Conservation (phyloP, 2,888 invertebrate species). For the Petrolisthes cinctipes region DNA sequence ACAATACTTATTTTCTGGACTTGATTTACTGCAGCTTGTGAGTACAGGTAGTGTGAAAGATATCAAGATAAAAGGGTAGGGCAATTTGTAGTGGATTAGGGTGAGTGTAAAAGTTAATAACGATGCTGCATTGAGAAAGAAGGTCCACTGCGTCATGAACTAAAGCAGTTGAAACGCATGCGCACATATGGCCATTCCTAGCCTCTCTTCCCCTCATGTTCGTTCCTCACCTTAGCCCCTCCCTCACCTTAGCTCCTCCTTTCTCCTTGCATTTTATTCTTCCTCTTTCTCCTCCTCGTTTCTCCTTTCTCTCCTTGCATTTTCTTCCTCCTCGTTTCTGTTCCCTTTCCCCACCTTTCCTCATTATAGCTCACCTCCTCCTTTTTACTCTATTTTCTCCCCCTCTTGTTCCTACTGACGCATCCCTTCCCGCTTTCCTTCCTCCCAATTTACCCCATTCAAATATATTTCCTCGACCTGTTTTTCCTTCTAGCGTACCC, state of each 20-base stretch:
- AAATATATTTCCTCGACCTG: too few species aligned
- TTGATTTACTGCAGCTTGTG: too few species aligned
- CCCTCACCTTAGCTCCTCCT: background rate
- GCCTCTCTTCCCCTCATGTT: background rate
- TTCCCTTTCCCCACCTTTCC: background rate
- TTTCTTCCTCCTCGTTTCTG: background rate
- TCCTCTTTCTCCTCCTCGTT: background rate
- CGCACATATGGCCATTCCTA: background rate
- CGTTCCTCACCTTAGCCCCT: background rate
- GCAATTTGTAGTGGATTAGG: too few species aligned
- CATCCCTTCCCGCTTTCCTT: background rate
- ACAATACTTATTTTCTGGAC: too few species aligned
- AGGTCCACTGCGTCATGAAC: too few species aligned
- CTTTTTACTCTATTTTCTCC: background rate
- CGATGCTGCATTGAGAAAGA: too few species aligned
- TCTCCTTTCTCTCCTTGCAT: background rate
- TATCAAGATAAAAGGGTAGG: too few species aligned
- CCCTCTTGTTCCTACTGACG: background rate
- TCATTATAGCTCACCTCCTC: background rate
- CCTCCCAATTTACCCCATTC: background rate
- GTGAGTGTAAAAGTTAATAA: too few species aligned
- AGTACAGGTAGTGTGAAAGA: too few species aligned
- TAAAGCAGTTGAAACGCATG: too few species aligned
- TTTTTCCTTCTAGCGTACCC: too few species aligned
- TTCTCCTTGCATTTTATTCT: background rate